phyloP scores from a whole-genome alignment of 2,888 invertebrate genomes.

The Dynastes hyllus region DNA sequence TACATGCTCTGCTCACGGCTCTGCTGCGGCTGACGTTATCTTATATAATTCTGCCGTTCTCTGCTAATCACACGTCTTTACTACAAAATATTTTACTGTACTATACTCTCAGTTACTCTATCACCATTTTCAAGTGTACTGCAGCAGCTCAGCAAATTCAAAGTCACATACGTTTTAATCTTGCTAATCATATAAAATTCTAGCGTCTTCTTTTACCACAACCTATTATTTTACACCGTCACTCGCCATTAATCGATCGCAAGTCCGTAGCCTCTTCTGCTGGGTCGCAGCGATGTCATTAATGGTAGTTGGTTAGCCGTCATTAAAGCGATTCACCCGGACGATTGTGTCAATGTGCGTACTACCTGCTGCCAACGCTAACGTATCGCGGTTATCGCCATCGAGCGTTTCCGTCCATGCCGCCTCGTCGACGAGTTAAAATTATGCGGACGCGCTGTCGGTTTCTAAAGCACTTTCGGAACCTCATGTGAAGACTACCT shows the following conservation, averaged over 20 bases:
- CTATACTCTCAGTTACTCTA: not conserved
- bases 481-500: not conserved
- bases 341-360: conserved; percentile 23
- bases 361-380: not conserved
- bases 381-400: not conserved
- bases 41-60: no score
- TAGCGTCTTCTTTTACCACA: conserved; percentile 19
- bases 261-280: not conserved
- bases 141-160: not conserved
- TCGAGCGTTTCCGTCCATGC: not conserved
- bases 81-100: no score
- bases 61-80: not conserved
- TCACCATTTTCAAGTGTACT: no score
- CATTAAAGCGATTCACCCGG: conserved; percentile 17
- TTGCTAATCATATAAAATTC: conserved; percentile 31
- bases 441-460: not conserved
- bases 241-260: not conserved
- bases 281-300: conserved; percentile 23
- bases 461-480: no score
- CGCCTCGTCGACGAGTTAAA: not conserved
- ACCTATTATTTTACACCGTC: not conserved
- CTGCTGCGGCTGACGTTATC: no score
- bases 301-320: not conserved
- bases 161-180: not conserved
- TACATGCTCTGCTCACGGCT: no score